Evolutionary conservation across 2,888 invertebrate species (phyloP).

Genomic region (Lysandra bellargus): DNA sequence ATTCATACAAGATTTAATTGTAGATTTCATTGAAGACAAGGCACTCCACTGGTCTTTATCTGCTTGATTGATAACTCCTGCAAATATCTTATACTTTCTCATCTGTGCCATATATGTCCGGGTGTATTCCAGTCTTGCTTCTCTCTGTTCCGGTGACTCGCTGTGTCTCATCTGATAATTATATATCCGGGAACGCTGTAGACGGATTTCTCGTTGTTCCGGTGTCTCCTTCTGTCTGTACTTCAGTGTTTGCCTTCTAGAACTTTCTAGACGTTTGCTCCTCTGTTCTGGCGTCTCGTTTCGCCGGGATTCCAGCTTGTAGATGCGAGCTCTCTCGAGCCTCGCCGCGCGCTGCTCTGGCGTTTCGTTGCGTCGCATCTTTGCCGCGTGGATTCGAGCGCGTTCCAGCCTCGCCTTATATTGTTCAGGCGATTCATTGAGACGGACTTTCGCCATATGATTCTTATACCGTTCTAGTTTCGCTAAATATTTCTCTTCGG

Average conservation of each 20-base stretch:
- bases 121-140: background rate
- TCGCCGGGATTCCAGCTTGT: background rate
- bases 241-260: background rate
- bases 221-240: slow-evolving; percentile 9
- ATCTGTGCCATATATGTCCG: background rate
- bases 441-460: slow-evolving; percentile 18
- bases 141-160: slow-evolving; percentile 6
- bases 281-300: slow-evolving; percentile 12
- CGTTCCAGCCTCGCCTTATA: background rate
- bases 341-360: slow-evolving; percentile 2
- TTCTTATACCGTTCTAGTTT: slow-evolving; percentile 12
- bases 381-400: background rate
- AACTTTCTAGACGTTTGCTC: background rate
- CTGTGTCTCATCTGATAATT: slow-evolving; percentile 1
- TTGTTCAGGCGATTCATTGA: slow-evolving; percentile 7
- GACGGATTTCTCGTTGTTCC: background rate
- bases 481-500: background rate
- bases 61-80: background rate
- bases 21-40: background rate
- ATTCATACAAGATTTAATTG: background rate
- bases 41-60: slow-evolving; percentile 1
- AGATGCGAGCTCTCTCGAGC: slow-evolving; percentile 13
- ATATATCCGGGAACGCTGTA: background rate
- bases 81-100: background rate
- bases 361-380: background rate